A percentile compares a stretch with the other conserved stretches of the same genome.
These are phyloP conservation scores for Penaeus indicus DNA, from an alignment of 1,140 invertebrate genomes.

Conservation along the genomic window DNA sequence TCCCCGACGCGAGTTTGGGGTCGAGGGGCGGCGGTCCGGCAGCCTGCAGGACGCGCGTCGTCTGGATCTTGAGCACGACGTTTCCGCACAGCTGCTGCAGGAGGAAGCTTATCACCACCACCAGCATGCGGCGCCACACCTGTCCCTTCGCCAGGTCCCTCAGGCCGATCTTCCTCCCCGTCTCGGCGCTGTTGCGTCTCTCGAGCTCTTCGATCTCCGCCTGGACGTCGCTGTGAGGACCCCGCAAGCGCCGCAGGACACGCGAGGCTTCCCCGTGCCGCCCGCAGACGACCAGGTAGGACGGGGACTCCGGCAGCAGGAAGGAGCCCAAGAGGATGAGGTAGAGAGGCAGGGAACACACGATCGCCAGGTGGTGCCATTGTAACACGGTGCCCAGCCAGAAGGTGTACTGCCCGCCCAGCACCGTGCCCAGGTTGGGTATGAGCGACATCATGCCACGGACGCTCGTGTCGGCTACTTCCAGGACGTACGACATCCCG, in stretches of 20 bases:
- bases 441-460: conserved; percentile 1
- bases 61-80: neutral
- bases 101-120: neutral
- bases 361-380: neutral
- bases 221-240: neutral
- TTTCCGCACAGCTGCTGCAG: conserved; percentile 16
- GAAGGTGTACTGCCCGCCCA: neutral
- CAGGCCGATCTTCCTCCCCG: neutral
- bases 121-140: neutral
- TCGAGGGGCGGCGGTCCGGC: neutral
- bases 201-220: neutral
- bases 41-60: neutral
- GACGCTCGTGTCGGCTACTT: neutral
- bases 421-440: neutral
- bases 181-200: neutral
- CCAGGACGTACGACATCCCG: neutral
- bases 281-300: neutral
- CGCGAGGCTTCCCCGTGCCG: neutral
- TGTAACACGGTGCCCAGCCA: neutral
- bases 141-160: neutral
- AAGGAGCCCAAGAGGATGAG: neutral
- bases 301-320: conserved; percentile 1
- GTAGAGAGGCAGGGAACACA: neutral
- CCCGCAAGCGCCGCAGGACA: neutral
- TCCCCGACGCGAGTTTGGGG: neutral